Evolutionary conservation across 2,113 vertebrate genomes (phyloP).

Genomic region (Octodon degus): DNA sequence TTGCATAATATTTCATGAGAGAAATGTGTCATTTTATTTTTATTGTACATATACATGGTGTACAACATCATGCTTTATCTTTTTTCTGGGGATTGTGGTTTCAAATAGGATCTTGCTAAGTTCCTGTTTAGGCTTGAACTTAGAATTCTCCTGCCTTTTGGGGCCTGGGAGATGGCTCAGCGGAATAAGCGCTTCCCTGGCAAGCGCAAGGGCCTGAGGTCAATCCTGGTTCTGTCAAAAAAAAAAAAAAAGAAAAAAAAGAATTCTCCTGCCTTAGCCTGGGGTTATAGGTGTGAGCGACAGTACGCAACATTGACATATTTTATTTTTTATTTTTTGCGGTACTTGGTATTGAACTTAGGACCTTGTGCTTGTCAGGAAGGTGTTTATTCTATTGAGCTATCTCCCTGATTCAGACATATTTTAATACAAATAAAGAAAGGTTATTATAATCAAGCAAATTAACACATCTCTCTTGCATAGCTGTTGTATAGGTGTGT

Average conservation of each 20-base stretch:
- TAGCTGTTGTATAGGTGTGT: background rate
- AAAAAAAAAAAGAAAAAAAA: too few relatives aligned
- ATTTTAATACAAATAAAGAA: background rate
- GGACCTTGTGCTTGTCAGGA: too few relatives aligned
- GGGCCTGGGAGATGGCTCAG: too few relatives aligned
- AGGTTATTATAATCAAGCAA: background rate
- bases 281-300: background rate
- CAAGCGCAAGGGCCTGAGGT: too few relatives aligned
- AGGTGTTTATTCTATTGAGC: too few relatives aligned
- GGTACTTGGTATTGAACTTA: too few relatives aligned
- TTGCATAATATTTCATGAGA: slow-evolving; percentile 41
- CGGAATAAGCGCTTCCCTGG: too few relatives aligned
- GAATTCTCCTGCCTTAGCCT: background rate
- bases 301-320: background rate
- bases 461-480: background rate
- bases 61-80: background rate
- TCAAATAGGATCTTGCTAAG: background rate
- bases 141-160: background rate
- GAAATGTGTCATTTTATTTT: background rate
- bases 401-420: too few relatives aligned
- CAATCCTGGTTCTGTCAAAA: too few relatives aligned
- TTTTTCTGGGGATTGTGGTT: background rate
- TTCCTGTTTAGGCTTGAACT: background rate
- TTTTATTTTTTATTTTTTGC: too few relatives aligned
- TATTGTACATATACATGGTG: background rate